phyloP scores from a whole-genome alignment of 2,113 vertebrate genomes.

The Plotosus lineatus region DNA sequence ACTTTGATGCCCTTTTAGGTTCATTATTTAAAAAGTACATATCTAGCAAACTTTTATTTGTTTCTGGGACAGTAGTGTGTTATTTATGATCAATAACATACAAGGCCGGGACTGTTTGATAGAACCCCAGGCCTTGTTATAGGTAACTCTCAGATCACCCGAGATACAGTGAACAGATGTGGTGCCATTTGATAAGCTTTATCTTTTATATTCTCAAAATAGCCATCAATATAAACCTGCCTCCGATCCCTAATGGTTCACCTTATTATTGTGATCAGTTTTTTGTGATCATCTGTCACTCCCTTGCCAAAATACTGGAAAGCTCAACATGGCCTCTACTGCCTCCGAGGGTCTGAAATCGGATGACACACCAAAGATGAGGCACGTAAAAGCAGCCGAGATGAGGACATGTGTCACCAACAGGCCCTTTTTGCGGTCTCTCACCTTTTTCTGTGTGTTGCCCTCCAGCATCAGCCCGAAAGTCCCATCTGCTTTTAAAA shows the following conservation, averaged over 20 bases:
- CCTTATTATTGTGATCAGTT: conserved; percentile 54
- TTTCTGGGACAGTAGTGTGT: background rate
- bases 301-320: conserved; percentile 54
- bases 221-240: conserved; percentile 62
- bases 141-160: background rate
- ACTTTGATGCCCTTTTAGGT: background rate
- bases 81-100: background rate
- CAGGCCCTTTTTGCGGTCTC: conserved; percentile 71
- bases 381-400: conserved; percentile 60
- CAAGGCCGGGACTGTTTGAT: background rate
- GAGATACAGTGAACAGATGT: background rate
- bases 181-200: conserved; percentile 64
- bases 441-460: conserved; percentile 46
- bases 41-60: background rate
- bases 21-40: background rate
- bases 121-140: background rate
- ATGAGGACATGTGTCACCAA: conserved; percentile 72
- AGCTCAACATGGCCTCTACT: conserved; percentile 52
- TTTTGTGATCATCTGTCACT: conserved; percentile 60
- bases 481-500: conserved; percentile 69
- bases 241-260: conserved; percentile 58
- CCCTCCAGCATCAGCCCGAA: conserved; percentile 62
- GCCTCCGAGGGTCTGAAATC: conserved; percentile 68
- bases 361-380: conserved; percentile 74
- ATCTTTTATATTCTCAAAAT: conserved; percentile 63